Evolutionary conservation across 2,888 invertebrate species (phyloP).

Genomic region (Cordilura impudica): DNA sequence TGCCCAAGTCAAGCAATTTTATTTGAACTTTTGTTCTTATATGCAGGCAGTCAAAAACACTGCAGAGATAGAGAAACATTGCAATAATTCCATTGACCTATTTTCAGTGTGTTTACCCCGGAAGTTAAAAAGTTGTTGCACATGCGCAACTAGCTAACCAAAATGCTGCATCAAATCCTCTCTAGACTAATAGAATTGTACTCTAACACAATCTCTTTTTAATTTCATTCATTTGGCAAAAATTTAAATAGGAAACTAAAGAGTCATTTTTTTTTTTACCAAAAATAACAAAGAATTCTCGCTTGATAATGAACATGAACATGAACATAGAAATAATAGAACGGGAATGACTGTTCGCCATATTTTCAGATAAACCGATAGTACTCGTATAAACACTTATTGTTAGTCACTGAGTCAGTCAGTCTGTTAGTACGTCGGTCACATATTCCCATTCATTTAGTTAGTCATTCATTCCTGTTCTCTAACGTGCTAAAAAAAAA

Average conservation of each 20-base stretch:
- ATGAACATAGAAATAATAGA: constrained; percentile 44
- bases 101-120: constrained; percentile 68
- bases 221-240: too few relatives aligned
- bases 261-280: neutral
- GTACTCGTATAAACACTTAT: constrained; percentile 43
- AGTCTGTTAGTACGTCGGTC: constrained; percentile 12
- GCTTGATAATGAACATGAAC: constrained; percentile 34
- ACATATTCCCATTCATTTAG: constrained; percentile 36
- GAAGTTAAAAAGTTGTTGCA: constrained; percentile 64
- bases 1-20: constrained; percentile 38
- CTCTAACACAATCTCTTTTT: neutral
- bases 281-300: constrained; percentile 2
- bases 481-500: constrained; percentile 12
- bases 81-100: constrained; percentile 66
- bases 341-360: constrained; percentile 44
- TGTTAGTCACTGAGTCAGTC: constrained; percentile 2
- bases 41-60: neutral
- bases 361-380: constrained; percentile 9
- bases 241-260: too few relatives aligned
- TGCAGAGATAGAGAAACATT: constrained; percentile 33
- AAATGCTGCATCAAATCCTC: neutral
- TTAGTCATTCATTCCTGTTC: constrained; percentile 39
- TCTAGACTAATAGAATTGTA: neutral
- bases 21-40: constrained; percentile 51
- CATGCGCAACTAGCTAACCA: constrained; percentile 57